phyloP scores from a whole-genome alignment of 2,113 vertebrate genomes.

The Microtus oregoni region DNA sequence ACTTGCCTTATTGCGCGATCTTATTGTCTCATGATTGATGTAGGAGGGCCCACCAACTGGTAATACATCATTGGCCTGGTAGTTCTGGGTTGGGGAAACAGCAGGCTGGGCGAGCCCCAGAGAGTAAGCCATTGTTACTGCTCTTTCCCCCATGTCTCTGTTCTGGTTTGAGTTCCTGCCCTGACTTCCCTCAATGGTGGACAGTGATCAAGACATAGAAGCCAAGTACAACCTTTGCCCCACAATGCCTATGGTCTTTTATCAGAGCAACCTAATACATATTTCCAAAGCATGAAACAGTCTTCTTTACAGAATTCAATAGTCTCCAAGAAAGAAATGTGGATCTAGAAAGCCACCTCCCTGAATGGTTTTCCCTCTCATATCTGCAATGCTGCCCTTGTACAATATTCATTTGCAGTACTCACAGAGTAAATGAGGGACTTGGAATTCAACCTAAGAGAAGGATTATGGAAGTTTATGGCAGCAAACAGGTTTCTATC shows the following conservation, averaged over 20 bases:
- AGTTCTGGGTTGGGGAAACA: not conserved
- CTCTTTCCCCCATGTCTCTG: not conserved
- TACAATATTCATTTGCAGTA: not conserved
- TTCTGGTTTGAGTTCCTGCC: not conserved
- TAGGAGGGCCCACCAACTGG: too few relatives aligned
- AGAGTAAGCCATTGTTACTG: not conserved
- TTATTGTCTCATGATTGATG: not conserved
- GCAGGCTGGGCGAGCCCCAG: not conserved
- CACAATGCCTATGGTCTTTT: not conserved
- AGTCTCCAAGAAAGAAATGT: not conserved
- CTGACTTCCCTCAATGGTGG: not conserved
- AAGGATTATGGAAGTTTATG: not conserved
- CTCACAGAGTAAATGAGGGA: not conserved
- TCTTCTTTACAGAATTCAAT: not conserved
- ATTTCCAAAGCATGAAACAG: not conserved
- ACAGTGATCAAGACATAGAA: not conserved
- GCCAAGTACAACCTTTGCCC: not conserved
- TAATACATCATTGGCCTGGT: not conserved
- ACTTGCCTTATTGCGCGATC: too few relatives aligned
- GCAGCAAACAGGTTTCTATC: not conserved
- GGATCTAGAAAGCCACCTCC: not conserved
- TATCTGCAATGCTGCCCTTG: not conserved
- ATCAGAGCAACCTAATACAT: not conserved
- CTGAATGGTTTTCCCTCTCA: not conserved
- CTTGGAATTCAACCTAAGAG: not conserved